These are phyloP conservation scores for Erebia aethiops DNA, from an alignment of 2,888 invertebrate genomes.

Conservation along the genomic window DNA sequence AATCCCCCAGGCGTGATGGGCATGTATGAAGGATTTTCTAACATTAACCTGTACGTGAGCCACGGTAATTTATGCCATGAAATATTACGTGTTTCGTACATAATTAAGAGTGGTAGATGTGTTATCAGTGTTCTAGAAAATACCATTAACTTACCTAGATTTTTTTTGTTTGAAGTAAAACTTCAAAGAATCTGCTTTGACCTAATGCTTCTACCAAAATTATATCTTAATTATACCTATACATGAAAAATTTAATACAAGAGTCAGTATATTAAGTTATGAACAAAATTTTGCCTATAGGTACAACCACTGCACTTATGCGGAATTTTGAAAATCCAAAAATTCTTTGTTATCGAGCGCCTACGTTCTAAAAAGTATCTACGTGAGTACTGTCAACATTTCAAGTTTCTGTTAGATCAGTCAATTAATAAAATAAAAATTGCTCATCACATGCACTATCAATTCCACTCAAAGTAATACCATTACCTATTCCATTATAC, in stretches of 20 bases:
- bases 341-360: too few species aligned
- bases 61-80: slow-evolving; percentile 42
- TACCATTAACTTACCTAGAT: background rate
- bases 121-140: slow-evolving; percentile 5
- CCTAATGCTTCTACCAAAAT: too few species aligned
- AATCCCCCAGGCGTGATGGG: slow-evolving; percentile 45
- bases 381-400: too few species aligned
- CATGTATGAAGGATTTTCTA: slow-evolving; percentile 51
- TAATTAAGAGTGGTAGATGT: slow-evolving; percentile 4
- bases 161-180: slow-evolving; percentile 8
- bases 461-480: slow-evolving; percentile 17
- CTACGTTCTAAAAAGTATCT: too few species aligned
- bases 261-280: too few species aligned
- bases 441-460: slow-evolving; percentile 13
- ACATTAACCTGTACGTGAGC: slow-evolving; percentile 52
- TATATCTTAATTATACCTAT: too few species aligned
- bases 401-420: too few species aligned
- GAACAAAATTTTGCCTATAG: too few species aligned
- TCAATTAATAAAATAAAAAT: background rate
- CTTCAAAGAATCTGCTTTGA: background rate
- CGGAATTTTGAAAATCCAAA: too few species aligned
- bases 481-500: slow-evolving; percentile 13
- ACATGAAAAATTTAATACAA: too few species aligned
- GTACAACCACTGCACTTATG: too few species aligned
- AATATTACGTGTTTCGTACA: slow-evolving; percentile 33